Conservation (phyloP, 1,140 invertebrate species). For the Drosophila ananassae region DNA sequence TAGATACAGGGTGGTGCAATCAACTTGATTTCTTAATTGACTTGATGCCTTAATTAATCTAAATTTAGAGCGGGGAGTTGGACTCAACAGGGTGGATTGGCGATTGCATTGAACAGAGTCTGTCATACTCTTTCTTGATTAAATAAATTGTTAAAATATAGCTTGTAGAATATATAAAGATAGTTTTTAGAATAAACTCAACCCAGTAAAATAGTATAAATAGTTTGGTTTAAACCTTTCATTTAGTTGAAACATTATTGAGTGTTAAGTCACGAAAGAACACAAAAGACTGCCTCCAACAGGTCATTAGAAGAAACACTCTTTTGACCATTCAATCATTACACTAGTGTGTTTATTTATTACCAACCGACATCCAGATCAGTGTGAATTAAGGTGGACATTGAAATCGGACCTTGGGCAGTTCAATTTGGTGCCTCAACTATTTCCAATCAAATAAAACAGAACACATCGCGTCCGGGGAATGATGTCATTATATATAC, state of each 20-base stretch:
- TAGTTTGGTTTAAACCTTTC: neutral
- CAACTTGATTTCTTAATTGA: conserved; percentile 15
- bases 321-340: neutral
- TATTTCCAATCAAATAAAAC: conserved; percentile 24
- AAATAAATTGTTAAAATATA: neutral
- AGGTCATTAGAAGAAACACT: neutral
- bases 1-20: conserved; percentile 54
- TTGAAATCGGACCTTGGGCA: conserved; percentile 34
- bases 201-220: too few species aligned
- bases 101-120: conserved; percentile 11
- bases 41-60: conserved; percentile 38
- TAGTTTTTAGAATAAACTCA: too few species aligned
- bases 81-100: conserved; percentile 8
- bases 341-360: conserved; percentile 14
- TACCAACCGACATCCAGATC: neutral
- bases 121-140: neutral
- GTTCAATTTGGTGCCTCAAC: conserved; percentile 28
- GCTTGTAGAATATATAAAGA: neutral
- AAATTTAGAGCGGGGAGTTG: conserved; percentile 19
- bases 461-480: conserved; percentile 16
- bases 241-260: neutral
- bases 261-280: neutral
- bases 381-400: conserved; percentile 27
- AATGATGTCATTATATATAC: conserved; percentile 29
- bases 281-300: conserved; percentile 7